These are phyloP conservation scores for Rhorus exstirpatorius DNA, from an alignment of 2,888 invertebrate species.

Conservation along the genomic window DNA sequence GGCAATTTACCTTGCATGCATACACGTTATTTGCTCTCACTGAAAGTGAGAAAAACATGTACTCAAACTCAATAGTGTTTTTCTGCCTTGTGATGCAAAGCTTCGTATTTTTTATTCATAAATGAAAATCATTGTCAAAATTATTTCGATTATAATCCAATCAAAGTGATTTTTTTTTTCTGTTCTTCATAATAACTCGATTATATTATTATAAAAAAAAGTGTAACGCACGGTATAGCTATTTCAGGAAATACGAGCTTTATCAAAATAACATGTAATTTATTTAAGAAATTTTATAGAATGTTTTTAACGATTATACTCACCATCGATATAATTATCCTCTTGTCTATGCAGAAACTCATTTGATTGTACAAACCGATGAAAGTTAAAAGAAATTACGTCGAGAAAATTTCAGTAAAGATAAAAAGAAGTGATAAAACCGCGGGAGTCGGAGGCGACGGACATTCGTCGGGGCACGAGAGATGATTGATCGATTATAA, in stretches of 20 bases:
- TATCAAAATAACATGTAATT: not conserved
- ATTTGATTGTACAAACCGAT: conserved; percentile 42
- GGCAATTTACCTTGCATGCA: not conserved
- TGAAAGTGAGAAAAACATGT: not conserved
- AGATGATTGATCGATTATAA: conserved; percentile 53
- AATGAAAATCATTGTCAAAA: too few species aligned
- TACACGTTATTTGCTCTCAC: not conserved
- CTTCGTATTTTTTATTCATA: too few species aligned
- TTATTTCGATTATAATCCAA: too few species aligned
- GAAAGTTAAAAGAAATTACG: conserved; percentile 28
- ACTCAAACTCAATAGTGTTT: too few species aligned
- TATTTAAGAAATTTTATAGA: not conserved
- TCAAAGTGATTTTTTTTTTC: too few species aligned
- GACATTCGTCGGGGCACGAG: conserved; percentile 13
- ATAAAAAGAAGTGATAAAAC: conserved; percentile 18
- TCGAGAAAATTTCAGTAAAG: conserved; percentile 26
- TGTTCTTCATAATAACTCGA: too few species aligned
- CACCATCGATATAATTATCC: conserved; percentile 20
- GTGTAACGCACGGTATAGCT: too few species aligned
- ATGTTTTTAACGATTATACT: not conserved
- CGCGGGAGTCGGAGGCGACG: conserved; percentile 19
- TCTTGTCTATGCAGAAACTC: conserved; percentile 7
- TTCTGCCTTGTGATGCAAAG: too few species aligned
- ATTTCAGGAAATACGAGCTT: not conserved
- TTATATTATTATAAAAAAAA: too few species aligned